Percentiles rank a stretch among this genome's conserved stretches.
These are phyloP conservation scores for Drosophila algonquin DNA, from an alignment of 2,888 invertebrate genomes.

Conservation along the genomic window DNA sequence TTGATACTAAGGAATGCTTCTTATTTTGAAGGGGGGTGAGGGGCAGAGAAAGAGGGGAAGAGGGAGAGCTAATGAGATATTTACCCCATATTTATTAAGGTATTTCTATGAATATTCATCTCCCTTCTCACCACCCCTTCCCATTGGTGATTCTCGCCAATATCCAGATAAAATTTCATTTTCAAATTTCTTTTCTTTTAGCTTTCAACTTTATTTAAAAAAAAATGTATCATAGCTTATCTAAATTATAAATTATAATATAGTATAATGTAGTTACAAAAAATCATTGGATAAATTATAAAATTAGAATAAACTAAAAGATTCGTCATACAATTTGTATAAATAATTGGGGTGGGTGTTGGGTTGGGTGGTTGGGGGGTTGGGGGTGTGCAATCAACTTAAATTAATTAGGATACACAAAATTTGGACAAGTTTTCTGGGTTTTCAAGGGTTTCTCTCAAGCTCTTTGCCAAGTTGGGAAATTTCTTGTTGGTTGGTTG, in stretches of 20 bases:
- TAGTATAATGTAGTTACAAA: conserved; percentile 31
- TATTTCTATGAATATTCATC: neutral
- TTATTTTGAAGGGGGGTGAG: no score
- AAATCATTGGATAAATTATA: conserved; percentile 27
- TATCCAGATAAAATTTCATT: neutral
- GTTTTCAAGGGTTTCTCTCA: conserved; percentile 29
- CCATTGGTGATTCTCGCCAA: no score
- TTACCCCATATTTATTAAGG: conserved; percentile 4
- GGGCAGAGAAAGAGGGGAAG: neutral
- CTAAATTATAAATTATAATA: conserved; percentile 52
- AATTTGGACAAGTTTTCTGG: conserved; percentile 52
- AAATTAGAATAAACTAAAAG: conserved; percentile 32
- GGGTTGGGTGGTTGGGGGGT: neutral
- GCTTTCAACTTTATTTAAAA: conserved; percentile 71
- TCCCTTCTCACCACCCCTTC: neutral
- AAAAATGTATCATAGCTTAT: conserved; percentile 45
- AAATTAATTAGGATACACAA: conserved; percentile 42
- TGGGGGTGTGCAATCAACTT: conserved; percentile 7
- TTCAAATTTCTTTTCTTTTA: conserved; percentile 32
- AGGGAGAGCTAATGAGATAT: conserved; percentile 7
- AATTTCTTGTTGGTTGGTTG: conserved; percentile 39
- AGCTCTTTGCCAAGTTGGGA: conserved; percentile 23
- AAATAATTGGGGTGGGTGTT: conserved; percentile 21
- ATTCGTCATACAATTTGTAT: conserved; percentile 25
- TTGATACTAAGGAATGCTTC: conserved; percentile 38